Base-by-base conservation (phyloP, 2,888 invertebrate genomes). In the Drosophila leonis region DNA sequence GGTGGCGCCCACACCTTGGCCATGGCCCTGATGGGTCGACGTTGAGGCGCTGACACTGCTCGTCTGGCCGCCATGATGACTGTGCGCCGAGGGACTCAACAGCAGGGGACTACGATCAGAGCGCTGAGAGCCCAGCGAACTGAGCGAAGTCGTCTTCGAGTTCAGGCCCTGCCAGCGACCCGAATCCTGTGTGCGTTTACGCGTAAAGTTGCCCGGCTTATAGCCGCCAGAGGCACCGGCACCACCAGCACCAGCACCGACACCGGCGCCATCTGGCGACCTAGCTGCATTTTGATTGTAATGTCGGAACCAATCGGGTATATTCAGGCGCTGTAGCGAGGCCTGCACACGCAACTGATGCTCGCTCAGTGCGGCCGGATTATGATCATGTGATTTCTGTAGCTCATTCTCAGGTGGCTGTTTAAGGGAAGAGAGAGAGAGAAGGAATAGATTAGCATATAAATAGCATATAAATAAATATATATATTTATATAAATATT, bases 401-500 rank as follows among this genome's bases (percentile, higher is more conserved):
- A 98, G 95, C 93, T 98, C 97, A 95, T 98, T 98, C 94, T 98
- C 98, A 83, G 98, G 98, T 90, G 98, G 97, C 97, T 98, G 95
- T 72, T 88, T 88, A 33, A 71, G 15, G 9, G 7, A 20, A 10
- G 27, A 33, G 27, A 18, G 3, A 33, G 7, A 60, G 5, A 33
- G 5, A 6, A 18, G 4, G 13, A 33, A 33, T 24, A 24, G 48
- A n/a, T 63, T 48, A 66, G 46, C n/a, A n/a, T 7, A n/a, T 15
- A 20, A 9, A 27, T 27, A 15, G n/a, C n/a, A n/a, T n/a, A n/a
- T n/a, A n/a, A n/a, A n/a, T n/a, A 2, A 10, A 13, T 2, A 35
- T 12, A 12, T 37, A 37, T 12, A 5, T n/a, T 39, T 5, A 4
- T 39, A 0, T 8, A 39, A n/a, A n/a, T 15, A 48, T 0, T 27